Percentiles rank a stretch among this genome's conserved stretches.
Conservation (phyloP, 2,888 invertebrate genomes). For the Cordilura impudica region DNA sequence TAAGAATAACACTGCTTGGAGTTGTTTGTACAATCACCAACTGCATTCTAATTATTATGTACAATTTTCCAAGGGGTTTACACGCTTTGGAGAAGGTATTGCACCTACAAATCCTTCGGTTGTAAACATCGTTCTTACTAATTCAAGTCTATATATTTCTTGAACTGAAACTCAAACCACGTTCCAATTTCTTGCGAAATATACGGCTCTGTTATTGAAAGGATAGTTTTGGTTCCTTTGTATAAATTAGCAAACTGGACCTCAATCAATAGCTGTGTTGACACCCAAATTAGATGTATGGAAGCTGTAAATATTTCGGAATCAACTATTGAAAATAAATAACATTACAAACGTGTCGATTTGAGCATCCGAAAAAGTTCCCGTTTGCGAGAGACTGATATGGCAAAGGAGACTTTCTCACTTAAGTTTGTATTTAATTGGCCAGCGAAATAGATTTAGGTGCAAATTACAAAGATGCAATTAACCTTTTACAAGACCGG, state of each 20-base stretch:
- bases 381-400: neutral
- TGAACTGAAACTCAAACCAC: neutral
- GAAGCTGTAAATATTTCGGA: neutral
- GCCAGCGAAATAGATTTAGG: no score
- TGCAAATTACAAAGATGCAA: no score
- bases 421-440: neutral
- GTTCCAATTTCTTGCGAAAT: neutral
- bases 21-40: slow-evolving; percentile 5
- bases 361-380: neutral
- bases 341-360: neutral
- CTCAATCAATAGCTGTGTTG: neutral
- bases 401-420: slow-evolving; percentile 1
- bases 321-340: neutral
- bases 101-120: neutral
- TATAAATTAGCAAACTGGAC: neutral
- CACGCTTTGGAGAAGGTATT: neutral
- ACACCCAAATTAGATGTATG: neutral
- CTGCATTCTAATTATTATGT: neutral
- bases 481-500: no score
- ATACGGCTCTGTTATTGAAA: neutral
- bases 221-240: neutral
- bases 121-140: neutral
- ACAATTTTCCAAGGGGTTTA: neutral
- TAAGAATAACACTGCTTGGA: neutral
- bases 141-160: neutral